Conservation (phyloP, 2,888 invertebrate species). For the Morinoia aosen region DNA sequence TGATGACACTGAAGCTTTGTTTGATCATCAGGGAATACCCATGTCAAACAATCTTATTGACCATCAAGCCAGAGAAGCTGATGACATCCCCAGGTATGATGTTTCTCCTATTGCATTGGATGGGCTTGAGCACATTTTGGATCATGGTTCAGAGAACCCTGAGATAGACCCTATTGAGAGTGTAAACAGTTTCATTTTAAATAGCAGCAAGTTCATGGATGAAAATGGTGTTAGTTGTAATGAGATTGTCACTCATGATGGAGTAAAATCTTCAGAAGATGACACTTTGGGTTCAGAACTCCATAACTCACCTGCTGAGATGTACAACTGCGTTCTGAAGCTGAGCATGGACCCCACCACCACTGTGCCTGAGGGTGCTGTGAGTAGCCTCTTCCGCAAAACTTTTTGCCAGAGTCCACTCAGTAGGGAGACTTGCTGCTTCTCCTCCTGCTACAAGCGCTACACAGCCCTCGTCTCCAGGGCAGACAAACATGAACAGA, state of each 20-base stretch:
- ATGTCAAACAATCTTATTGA: background rate
- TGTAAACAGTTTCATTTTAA: background rate
- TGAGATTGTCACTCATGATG: background rate
- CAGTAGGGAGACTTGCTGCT: background rate
- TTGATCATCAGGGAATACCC: background rate
- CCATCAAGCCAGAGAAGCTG: too few relatives aligned
- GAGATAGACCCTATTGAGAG: background rate
- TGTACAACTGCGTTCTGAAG: background rate
- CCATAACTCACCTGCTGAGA: background rate
- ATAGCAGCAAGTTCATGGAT: background rate
- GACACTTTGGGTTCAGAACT: background rate
- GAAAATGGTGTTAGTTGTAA: background rate
- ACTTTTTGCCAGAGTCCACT: background rate
- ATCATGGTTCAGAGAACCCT: background rate
- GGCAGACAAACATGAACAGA: slow-evolving; percentile 4
- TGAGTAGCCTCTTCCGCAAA: background rate
- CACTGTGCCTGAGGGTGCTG: background rate
- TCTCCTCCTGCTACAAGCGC: slow-evolving; percentile 26
- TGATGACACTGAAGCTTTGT: background rate
- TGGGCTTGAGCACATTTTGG: background rate
- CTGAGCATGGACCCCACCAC: background rate
- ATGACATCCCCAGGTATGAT: too few relatives aligned
- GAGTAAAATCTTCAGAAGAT: background rate
- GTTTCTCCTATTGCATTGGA: background rate
- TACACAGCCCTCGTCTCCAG: background rate